A percentile compares a stretch with the other conserved stretches of the same genome.
These are phyloP conservation scores for Tridacna gigas DNA, from an alignment of 2,888 invertebrate genomes.

Conservation along the genomic window DNA sequence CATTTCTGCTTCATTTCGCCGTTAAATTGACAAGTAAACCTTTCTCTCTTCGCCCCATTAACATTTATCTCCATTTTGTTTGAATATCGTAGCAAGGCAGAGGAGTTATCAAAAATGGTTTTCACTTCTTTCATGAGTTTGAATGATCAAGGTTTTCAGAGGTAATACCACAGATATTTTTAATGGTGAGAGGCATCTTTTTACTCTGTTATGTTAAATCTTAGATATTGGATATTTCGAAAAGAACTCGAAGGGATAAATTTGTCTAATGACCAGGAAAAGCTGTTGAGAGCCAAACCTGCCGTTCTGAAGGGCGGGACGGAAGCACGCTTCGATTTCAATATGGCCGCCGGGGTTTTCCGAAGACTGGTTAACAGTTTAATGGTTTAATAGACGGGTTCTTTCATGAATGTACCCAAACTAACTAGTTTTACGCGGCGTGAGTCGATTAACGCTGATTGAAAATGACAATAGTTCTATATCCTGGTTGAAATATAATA, in stretches of 20 bases:
- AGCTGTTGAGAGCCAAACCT: conserved; percentile 3
- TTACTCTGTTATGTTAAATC: no score
- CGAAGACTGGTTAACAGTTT: conserved; percentile 19
- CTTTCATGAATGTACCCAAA: conserved; percentile 24
- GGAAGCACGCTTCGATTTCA: conserved; percentile 30
- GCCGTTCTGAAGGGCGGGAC: conserved; percentile 15
- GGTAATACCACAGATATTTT: no score
- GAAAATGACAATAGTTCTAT: conserved; percentile 20
- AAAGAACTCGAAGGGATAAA: not conserved
- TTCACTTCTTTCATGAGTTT: no score
- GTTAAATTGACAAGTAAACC: conserved; percentile 29
- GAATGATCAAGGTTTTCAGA: no score
- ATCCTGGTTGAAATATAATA: conserved; percentile 26
- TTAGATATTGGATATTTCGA: no score
- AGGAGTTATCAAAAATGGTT: no score
- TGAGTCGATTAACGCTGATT: conserved; percentile 25
- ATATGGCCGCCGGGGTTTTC: conserved; percentile 22
- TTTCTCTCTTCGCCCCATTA: not conserved
- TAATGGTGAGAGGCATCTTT: no score
- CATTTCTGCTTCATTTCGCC: conserved; percentile 32
- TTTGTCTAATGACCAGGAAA: conserved; percentile 1
- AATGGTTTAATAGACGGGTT: conserved; percentile 24
- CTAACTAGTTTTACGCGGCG: conserved; percentile 24
- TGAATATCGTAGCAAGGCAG: no score
- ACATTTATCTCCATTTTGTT: no score